Evolutionary conservation across 2,888 invertebrate genomes (phyloP).

Genomic region (Nymphalis polychloros): DNA sequence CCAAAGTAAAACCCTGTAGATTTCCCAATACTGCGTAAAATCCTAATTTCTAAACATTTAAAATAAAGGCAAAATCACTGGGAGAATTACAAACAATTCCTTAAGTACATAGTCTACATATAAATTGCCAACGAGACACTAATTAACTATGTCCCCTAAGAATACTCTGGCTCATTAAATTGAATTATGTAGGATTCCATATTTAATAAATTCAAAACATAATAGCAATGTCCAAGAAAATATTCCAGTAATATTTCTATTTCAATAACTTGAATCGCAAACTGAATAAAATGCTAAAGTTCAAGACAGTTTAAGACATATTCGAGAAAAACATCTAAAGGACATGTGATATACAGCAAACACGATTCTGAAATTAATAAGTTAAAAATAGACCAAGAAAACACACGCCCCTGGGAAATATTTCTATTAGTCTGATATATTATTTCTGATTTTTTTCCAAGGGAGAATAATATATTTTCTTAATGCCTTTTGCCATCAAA

Average conservation of each 20-base stretch:
- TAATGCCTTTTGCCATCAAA: background rate
- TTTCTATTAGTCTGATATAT: conserved; percentile 1
- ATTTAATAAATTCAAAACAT: background rate
- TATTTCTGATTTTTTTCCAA: background rate
- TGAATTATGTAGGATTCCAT: too few species aligned
- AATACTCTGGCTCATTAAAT: too few species aligned
- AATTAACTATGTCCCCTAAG: too few species aligned
- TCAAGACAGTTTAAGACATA: background rate
- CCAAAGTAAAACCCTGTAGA: too few species aligned
- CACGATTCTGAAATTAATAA: background rate
- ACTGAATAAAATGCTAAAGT: background rate
- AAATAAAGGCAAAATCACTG: too few species aligned
- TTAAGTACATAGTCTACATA: too few species aligned
- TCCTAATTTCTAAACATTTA: too few species aligned
- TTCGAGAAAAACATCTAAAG: background rate
- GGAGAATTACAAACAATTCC: too few species aligned
- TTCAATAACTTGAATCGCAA: background rate
- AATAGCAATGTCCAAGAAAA: too few species aligned
- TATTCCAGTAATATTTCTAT: background rate
- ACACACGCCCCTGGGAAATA: conserved; percentile 17
- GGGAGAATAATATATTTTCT: background rate
- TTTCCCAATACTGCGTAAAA: too few species aligned
- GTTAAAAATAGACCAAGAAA: conserved; percentile 11
- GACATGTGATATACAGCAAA: conserved; percentile 4
- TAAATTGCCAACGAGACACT: too few species aligned